Base-by-base conservation (phyloP, 2,797 vertebrate species). In the Prunella strophiata region DNA sequence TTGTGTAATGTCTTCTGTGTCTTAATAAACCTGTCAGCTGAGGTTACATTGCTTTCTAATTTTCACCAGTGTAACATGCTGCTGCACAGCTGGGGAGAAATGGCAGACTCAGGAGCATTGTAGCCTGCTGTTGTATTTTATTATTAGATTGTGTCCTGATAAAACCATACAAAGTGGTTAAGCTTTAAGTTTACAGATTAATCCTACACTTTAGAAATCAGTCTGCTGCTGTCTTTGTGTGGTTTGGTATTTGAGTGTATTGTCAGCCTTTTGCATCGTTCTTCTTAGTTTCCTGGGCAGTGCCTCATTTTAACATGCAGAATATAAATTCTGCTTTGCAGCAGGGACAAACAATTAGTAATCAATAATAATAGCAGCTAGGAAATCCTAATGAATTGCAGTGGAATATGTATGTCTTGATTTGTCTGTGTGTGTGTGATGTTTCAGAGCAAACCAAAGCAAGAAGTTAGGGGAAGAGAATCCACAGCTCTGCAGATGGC, bases 11-110 rank as follows among this genome's bases (percentile, higher is more conserved):
- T 96, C 94, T 96, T 94, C 79, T 96, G 74, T 96, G 89, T 97
- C 97, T 97, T 97, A 97, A 98, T 98, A 97, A 98, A 97, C 96
- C 96, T 97, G 97, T 97, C 97, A 97, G 85, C 78, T 88, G 95
- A 97, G 92, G 95, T 97, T 96, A 94, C 13, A 4, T 94, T 97
- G 85, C 96, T 97, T 97, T 94, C 96, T 97, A 71, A 96, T 97
- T 97, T 96, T 96, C 88, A 91, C 75, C 58, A 87, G 90, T 71
- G 88, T 78, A 97, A 88, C 95, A 78, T 61, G 74, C 85, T 6
- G 26, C 86, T 79, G 93, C 51, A 61, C 94, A 96, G 92, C 91
- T 94, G 86, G 94, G 88, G 77, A 83, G 75, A 94, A 92, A 92
- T 45, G 59, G 91, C 85, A 84, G 78, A 65, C 70, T 84, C 10